These are phyloP conservation scores for Aspidapion aeneum DNA, from an alignment of 2,888 invertebrate species.

Conservation along the genomic window DNA sequence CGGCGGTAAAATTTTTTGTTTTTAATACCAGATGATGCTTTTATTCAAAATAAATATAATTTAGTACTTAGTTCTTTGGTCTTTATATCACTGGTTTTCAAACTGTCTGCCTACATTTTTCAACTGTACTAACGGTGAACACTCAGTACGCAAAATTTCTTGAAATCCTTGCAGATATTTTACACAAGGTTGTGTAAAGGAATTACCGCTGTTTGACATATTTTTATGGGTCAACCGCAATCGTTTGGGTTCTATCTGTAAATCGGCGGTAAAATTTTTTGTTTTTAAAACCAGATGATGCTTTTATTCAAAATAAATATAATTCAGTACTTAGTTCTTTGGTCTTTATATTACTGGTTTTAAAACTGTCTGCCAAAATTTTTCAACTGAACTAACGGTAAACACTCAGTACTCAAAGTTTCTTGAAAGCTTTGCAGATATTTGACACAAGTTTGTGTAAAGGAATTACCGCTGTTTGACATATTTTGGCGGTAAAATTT, in stretches of 20 bases:
- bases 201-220: too few species aligned
- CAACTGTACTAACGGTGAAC: constrained; percentile 44
- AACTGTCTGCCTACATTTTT: constrained; percentile 48
- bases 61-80: too few species aligned
- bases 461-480: constrained; percentile 22
- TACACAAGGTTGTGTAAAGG: constrained; percentile 36
- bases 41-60: too few species aligned
- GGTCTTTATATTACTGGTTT: too few species aligned
- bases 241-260: constrained; percentile 20
- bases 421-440: constrained; percentile 33
- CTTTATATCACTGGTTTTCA: constrained; percentile 25
- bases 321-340: too few species aligned
- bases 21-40: too few species aligned
- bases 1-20: too few species aligned
- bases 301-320: too few species aligned
- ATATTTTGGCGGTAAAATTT: too few species aligned
- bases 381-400: constrained; percentile 46
- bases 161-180: constrained; percentile 32
- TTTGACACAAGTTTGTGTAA: constrained; percentile 38
- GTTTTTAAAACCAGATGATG: too few species aligned
- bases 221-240: constrained; percentile 18
- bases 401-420: constrained; percentile 32
- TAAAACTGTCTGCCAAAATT: constrained; percentile 47
- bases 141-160: constrained; percentile 34
- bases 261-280: too few species aligned